Percentiles rank a stretch among this genome's conserved stretches.
Evolutionary conservation across 1,140 invertebrate genomes (phyloP).

Genomic region (Cherax quadricarinatus): DNA sequence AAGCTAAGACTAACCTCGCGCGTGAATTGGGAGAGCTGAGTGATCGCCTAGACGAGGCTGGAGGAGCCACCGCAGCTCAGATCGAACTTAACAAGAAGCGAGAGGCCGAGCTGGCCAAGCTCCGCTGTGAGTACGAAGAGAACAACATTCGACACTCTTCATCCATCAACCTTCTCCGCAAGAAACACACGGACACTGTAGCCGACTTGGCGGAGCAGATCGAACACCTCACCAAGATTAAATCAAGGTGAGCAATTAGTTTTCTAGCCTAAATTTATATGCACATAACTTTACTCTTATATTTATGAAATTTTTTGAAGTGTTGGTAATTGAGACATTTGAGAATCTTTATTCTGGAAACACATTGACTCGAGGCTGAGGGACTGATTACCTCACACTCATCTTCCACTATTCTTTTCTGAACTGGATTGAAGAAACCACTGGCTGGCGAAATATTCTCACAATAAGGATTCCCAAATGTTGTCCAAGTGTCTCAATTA

Average conservation of each 20-base stretch:
- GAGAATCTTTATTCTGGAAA: too few relatives aligned
- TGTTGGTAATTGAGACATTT: too few relatives aligned
- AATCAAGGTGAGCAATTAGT: neutral
- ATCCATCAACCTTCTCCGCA: neutral
- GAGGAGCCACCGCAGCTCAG: conserved; percentile 34
- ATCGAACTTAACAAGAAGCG: conserved; percentile 58
- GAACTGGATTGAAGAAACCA: too few relatives aligned
- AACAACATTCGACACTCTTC: conserved; percentile 25
- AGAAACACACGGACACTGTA: conserved; percentile 39
- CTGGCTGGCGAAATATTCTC: too few relatives aligned
- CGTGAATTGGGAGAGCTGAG: conserved; percentile 67
- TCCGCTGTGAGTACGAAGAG: conserved; percentile 48
- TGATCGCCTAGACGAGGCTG: conserved; percentile 41
- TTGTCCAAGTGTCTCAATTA: too few relatives aligned
- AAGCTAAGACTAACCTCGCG: conserved; percentile 77
- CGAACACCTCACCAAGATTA: conserved; percentile 32
- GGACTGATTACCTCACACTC: too few relatives aligned
- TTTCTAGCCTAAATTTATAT: neutral
- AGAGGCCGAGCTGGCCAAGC: conserved; percentile 38
- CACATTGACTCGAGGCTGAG: too few relatives aligned
- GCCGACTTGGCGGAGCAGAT: conserved; percentile 47
- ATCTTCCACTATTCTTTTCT: too few relatives aligned
- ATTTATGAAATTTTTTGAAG: too few relatives aligned
- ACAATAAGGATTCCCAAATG: too few relatives aligned
- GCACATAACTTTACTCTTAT: too few relatives aligned